Conservation (phyloP, 2,888 invertebrate species). For the Hesperia comma region DNA sequence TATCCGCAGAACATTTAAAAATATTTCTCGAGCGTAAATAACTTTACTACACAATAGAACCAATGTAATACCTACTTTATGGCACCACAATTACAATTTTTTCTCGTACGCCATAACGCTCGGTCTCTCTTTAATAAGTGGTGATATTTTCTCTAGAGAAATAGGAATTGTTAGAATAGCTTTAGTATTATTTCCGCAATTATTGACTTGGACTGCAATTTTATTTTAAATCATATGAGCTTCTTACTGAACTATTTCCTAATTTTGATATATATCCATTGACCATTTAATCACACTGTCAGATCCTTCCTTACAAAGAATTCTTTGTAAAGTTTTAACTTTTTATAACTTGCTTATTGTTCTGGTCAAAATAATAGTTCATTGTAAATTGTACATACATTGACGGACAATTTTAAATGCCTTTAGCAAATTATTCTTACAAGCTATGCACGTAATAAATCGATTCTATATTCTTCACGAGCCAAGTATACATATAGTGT, state of each 20-base stretch:
- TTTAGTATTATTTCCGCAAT: slow-evolving; percentile 60
- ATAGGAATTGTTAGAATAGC: slow-evolving; percentile 55
- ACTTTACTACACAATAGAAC: slow-evolving; percentile 14
- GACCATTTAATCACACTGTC: neutral
- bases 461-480: too few relatives aligned
- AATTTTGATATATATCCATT: slow-evolving; percentile 15
- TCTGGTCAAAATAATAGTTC: too few relatives aligned
- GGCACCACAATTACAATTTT: slow-evolving; percentile 6
- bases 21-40: neutral
- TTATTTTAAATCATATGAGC: slow-evolving; percentile 52
- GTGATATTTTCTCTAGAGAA: slow-evolving; percentile 59
- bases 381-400: too few relatives aligned
- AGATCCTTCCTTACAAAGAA: too few relatives aligned
- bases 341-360: too few relatives aligned
- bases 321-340: too few relatives aligned
- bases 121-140: slow-evolving; percentile 67
- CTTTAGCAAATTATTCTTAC: too few relatives aligned
- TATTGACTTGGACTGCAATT: slow-evolving; percentile 54
- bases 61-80: slow-evolving; percentile 25
- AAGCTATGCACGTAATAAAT: too few relatives aligned
- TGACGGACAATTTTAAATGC: too few relatives aligned
- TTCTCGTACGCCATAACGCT: slow-evolving; percentile 45
- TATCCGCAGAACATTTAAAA: slow-evolving; percentile 5
- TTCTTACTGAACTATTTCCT: slow-evolving; percentile 31
- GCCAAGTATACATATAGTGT: too few relatives aligned